Base-by-base conservation (phyloP, 2,113 vertebrate species). In the Eublepharis macularius region DNA sequence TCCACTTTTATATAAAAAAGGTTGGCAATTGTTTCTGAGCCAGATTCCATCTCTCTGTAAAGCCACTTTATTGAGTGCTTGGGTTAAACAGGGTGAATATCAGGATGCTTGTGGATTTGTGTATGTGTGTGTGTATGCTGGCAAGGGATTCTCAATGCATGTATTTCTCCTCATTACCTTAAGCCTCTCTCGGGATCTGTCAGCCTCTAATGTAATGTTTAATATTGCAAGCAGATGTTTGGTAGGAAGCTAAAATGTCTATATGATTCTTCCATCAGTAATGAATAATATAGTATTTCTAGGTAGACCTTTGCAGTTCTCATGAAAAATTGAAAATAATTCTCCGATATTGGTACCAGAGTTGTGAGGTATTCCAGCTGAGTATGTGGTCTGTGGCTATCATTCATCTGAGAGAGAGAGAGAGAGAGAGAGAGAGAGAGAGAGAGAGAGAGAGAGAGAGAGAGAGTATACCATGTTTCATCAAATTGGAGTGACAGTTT, bases 381-480 rank as follows among this genome's bases (percentile, higher is more conserved):
- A 45, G 36, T 45, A 17, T 74, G 76, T 19, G 51, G 26, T n/a
- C 16, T 66, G 24, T 75, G 47, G 54, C 11, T 87, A 47, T 45
- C 24, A 24, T 19, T 81, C 85, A 65, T n/a, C n/a, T n/a, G 21
- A 1, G 60, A 0, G 36, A 60, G 1, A 10, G 76, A 65, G 79
- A 81, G 80, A 60, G 7, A n/a, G 21, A 1, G 60, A 0, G 36
- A 60, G 1, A 10, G 76, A 65, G 79, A 81, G 80, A 60, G 7
- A 1, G 60, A 0, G 36, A 60, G 1, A 10, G 76, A 65, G 79
- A 81, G 21, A 1, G 60, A 0, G 36, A 60, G 1, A 10, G 76
- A 65, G 79, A 81, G 80, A 60, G 7, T 69, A 10, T 47, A 29
- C 81, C 43, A 80, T 3, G 26, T 21, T 73, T 4, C 2, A 6